Conservation (phyloP, 1,140 invertebrate species). For the Dermatophagoides farinae region DNA sequence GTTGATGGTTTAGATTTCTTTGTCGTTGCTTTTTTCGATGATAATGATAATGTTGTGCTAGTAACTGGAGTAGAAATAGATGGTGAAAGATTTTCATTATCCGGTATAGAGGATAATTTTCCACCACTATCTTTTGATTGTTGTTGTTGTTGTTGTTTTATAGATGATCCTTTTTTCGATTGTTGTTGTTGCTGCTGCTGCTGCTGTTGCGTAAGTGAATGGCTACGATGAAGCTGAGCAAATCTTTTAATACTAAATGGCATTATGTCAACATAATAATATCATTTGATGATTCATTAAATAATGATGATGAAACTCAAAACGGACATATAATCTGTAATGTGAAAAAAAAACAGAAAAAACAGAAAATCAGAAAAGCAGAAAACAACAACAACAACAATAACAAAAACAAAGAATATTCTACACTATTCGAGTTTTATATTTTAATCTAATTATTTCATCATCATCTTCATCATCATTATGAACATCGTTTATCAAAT, state of each 20-base stretch:
- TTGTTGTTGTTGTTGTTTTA: not conserved
- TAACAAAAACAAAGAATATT: too few species aligned
- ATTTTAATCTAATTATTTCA: too few species aligned
- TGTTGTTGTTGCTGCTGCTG: not conserved
- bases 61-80: not conserved
- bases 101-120: not conserved
- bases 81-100: not conserved
- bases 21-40: not conserved
- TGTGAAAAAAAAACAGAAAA: too few species aligned
- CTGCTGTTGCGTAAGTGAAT: not conserved
- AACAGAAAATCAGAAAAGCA: too few species aligned
- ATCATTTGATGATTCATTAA: too few species aligned
- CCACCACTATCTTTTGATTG: not conserved
- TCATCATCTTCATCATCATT: too few species aligned
- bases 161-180: not conserved
- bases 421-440: too few species aligned
- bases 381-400: too few species aligned
- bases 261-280: too few species aligned
- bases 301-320: too few species aligned
- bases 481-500: too few species aligned
- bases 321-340: too few species aligned
- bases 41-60: not conserved
- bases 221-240: constrained; percentile 1
- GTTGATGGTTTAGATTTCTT: not conserved
- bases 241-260: not conserved